Base-by-base conservation (phyloP, 2,888 invertebrate genomes). In the Netelia fuscicornis region DNA sequence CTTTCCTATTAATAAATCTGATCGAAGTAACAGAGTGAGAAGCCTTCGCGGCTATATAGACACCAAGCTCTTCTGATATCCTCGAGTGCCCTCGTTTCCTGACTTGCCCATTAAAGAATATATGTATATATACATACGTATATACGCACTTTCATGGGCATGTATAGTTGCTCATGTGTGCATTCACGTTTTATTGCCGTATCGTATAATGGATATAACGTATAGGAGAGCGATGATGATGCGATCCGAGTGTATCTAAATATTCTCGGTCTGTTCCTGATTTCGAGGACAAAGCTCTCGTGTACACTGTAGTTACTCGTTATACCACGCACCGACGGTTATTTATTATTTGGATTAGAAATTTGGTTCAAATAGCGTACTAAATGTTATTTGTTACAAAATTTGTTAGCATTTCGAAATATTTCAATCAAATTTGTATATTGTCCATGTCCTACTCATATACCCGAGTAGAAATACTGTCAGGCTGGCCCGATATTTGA, bases 71-170 rank as follows among this genome's bases (percentile, higher is more conserved):
- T 88, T 86, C 83, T 89, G 90, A 91, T 90, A 92, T 92, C 90
- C 91, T 91, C 90, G 90, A 89, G 83, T 91, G 92, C 89, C 87
- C 91, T 90, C 91, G 92, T 91, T 93, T 93, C 92, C 93, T 91
- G 93, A 91, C 92, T 90, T 91, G 90, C 93, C 93, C 92, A 91
- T 87, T 44, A 52, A 58, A 23, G 25, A 58, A 62, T 20, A 52
- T 30, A n/a, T 25, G 44, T 56, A 72, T 62, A 70, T 71, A 77
- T 76, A 20, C 44, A 72, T 48, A 48, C 42, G 52, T n/a, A 25
- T 30, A 30, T 30, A 30, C 30, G 5, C 10, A n/a, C 10, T 13
- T 54, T 17, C 54, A 54, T 54, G n/a, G n/a, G 13, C n/a, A 54
- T 6, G 54, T 54, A n/a, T 25, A 76, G 52, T 20, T 23, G 58